These are phyloP conservation scores for Ruditapes philippinarum DNA, from an alignment of 1,140 invertebrate genomes.

Conservation along the genomic window DNA sequence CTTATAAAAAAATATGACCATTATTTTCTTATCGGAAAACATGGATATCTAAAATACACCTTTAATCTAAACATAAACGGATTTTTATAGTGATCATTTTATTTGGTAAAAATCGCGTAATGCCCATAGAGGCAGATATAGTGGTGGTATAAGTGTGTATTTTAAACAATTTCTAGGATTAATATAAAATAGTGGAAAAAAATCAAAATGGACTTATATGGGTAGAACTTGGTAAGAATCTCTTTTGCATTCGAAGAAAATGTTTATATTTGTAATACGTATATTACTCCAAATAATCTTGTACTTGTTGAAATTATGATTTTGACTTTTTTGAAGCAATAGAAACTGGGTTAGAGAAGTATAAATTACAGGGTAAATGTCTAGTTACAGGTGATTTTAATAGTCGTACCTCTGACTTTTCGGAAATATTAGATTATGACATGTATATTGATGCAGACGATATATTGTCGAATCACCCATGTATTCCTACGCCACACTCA, in stretches of 20 bases:
- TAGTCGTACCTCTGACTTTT: background rate
- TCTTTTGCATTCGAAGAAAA: background rate
- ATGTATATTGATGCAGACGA: background rate
- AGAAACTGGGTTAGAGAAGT: background rate
- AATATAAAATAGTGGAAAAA: background rate
- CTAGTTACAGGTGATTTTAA: background rate
- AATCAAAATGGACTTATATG: background rate
- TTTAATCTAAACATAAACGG: constrained; percentile 18
- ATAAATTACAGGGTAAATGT: background rate
- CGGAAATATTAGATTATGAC: constrained; percentile 3
- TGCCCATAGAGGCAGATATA: background rate
- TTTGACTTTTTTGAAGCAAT: constrained; percentile 25
- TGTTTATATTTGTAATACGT: constrained; percentile 23
- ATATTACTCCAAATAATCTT: background rate
- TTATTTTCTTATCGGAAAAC: background rate
- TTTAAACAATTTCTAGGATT: background rate
- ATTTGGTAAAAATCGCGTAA: background rate
- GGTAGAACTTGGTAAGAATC: background rate
- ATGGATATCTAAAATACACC: constrained; percentile 20
- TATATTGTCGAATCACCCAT: background rate
- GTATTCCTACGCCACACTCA: background rate
- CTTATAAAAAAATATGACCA: constrained; percentile 8
- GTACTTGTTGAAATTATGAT: background rate
- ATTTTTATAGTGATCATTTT: background rate
- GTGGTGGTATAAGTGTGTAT: constrained; percentile 20